These are phyloP conservation scores for Gortyna flavago DNA, from an alignment of 2,888 invertebrate species.

Conservation along the genomic window DNA sequence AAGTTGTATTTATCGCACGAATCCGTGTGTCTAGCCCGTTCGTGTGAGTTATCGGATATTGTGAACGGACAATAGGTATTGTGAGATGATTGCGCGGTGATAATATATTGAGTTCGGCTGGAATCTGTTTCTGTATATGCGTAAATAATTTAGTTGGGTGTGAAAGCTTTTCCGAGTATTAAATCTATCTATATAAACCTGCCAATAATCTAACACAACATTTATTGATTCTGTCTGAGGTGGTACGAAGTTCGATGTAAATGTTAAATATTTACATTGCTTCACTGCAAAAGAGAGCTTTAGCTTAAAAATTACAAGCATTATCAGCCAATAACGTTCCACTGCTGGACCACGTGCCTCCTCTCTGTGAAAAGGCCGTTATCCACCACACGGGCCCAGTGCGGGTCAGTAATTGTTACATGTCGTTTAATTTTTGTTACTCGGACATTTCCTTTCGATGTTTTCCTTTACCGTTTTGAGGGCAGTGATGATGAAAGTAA, in stretches of 20 bases:
- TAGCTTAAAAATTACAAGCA: background rate
- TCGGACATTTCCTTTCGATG: too few relatives aligned
- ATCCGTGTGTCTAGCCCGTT: conserved; percentile 46
- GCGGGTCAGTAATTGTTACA: background rate
- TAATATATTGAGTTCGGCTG: conserved; percentile 35
- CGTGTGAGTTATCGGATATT: conserved; percentile 59
- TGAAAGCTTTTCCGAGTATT: background rate
- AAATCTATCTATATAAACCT: too few relatives aligned
- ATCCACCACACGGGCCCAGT: background rate
- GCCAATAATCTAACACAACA: too few relatives aligned
- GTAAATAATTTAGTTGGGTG: conserved; percentile 4
- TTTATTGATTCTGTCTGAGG: too few relatives aligned
- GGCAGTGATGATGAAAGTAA: background rate
- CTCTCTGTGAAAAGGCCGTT: background rate
- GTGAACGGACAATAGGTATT: conserved; percentile 44
- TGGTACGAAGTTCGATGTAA: too few relatives aligned
- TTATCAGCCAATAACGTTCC: too few relatives aligned
- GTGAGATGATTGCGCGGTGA: conserved; percentile 42
- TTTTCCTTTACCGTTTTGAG: background rate
- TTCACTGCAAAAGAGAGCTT: background rate
- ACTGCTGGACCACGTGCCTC: background rate
- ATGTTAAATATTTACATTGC: background rate
- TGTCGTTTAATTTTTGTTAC: background rate
- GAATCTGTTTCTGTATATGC: background rate
- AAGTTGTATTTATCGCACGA: conserved; percentile 68